phyloP scores from a whole-genome alignment of 2,888 invertebrate genomes.

The Mimas tiliae region DNA sequence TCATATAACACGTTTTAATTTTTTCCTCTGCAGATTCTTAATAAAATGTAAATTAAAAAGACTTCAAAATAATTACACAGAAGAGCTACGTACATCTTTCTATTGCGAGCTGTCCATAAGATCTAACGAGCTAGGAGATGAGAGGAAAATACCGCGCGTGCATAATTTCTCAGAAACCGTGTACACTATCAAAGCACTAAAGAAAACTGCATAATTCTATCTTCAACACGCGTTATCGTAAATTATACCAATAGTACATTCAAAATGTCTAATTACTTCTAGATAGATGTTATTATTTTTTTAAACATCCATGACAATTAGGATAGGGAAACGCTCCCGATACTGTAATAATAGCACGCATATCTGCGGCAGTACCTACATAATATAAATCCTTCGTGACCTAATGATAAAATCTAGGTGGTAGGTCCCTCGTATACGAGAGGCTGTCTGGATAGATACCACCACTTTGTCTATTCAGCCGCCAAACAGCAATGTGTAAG shows the following conservation, averaged over 20 bases:
- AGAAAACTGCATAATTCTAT: conserved; percentile 2
- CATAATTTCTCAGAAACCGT: neutral
- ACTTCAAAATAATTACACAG: conserved; percentile 12
- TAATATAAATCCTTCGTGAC: too few species aligned
- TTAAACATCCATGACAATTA: too few species aligned
- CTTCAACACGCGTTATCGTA: neutral
- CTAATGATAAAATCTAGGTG: too few species aligned
- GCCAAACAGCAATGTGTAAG: too few species aligned
- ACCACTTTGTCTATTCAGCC: too few species aligned
- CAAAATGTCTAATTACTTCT: neutral
- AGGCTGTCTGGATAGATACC: too few species aligned
- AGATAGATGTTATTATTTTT: neutral
- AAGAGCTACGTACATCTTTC: neutral
- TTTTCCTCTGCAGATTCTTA: neutral
- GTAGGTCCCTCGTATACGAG: too few species aligned
- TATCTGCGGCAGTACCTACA: too few species aligned
- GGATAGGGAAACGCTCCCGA: too few species aligned
- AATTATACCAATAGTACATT: neutral
- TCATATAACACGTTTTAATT: neutral
- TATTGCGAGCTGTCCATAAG: neutral
- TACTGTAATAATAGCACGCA: too few species aligned
- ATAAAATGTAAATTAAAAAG: conserved; percentile 11
- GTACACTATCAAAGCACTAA: neutral
- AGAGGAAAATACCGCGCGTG: neutral
- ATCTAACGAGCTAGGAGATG: conserved; percentile 13